Base-by-base conservation (phyloP, 2,888 invertebrate species). In the Anaspis maculata region DNA sequence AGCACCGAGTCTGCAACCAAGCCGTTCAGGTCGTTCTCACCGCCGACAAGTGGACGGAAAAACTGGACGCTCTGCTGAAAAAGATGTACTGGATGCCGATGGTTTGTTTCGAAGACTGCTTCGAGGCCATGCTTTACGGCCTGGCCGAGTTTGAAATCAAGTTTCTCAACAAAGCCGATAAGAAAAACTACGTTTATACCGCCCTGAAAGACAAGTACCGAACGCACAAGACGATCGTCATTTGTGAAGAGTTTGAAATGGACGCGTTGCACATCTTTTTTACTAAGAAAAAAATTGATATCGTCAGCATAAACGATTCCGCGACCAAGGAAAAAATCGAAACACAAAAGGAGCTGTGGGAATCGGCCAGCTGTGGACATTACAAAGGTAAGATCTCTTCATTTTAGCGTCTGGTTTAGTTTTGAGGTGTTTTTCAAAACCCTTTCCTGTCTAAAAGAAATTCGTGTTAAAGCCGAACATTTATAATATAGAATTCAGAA, bases 101-200 rank as follows among this genome's bases (percentile, higher is more conserved):
- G 1, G 62, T 86, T 3, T 76, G 80, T 34, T 79, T 88, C 33
- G 75, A 78, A 0, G 79, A 83, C 13, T 77, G 76, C 46, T 70
- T 83, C 45, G 87, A 88, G 63, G 83, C 83, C 27, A 76, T 83
- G 0, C 64, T 85, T 9, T 87, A 82, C 61, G 79, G 77, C n/a
- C 46, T 72, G 57, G 64, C 71, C 43, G 37, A 66, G 52, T 63
- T 74, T 26, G 61, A 63, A 9, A 52, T 74, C 14, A 62, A 68
- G 36, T 56, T 72, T 35, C 35, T 64, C 2, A 57, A 59, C 14
- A 60, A 65, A 5, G 57, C 64, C 2, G 76, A 59, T 34, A 63
- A 1, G 10, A 15, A 13, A 14, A 26, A 10, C 21, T 27, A 14
- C 25, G 25, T 52, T 52, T 19, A 29, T 52, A 72, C 69, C 5